These are phyloP conservation scores for Ormyrus nitidulus DNA, from an alignment of 2,888 invertebrate genomes.

Conservation along the genomic window DNA sequence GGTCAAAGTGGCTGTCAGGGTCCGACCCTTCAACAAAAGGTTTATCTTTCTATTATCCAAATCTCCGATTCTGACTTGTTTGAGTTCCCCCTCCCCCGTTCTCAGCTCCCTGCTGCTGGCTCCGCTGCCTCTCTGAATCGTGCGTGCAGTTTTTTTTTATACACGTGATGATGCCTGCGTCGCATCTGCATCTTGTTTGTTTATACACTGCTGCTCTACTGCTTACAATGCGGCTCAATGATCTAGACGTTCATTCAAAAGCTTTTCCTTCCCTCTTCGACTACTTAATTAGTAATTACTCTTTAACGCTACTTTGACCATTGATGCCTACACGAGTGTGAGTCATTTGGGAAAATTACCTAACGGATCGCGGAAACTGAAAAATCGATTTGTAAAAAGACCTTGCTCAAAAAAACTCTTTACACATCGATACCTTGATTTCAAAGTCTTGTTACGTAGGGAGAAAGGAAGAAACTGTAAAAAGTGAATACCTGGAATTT, in stretches of 20 bases:
- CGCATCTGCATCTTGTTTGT: too few species aligned
- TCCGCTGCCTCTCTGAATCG: not conserved
- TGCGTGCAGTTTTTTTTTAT: too few species aligned
- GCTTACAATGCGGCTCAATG: too few species aligned
- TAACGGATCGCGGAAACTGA: too few species aligned
- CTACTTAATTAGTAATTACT: not conserved
- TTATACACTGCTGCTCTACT: too few species aligned
- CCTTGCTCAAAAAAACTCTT: not conserved
- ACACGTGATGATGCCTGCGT: too few species aligned
- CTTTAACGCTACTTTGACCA: not conserved
- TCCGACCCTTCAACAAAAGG: slow-evolving; percentile 93
- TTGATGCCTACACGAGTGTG: too few species aligned
- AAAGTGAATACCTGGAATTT: slow-evolving; percentile 19
- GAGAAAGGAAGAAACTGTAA: not conserved
- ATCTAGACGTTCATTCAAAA: too few species aligned
- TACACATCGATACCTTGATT: not conserved
- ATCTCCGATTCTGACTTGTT: too few species aligned
- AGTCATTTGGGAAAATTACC: too few species aligned
- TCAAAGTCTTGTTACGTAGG: too few species aligned
- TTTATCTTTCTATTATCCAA: slow-evolving; percentile 66
- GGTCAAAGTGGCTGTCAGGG: slow-evolving; percentile 93
- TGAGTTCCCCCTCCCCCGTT: not conserved
- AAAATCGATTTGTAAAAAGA: not conserved
- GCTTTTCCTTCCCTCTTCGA: not conserved
- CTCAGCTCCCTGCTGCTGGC: not conserved